These are phyloP conservation scores for Oryzias woworae DNA, from an alignment of 2,113 vertebrate species.

Conservation along the genomic window DNA sequence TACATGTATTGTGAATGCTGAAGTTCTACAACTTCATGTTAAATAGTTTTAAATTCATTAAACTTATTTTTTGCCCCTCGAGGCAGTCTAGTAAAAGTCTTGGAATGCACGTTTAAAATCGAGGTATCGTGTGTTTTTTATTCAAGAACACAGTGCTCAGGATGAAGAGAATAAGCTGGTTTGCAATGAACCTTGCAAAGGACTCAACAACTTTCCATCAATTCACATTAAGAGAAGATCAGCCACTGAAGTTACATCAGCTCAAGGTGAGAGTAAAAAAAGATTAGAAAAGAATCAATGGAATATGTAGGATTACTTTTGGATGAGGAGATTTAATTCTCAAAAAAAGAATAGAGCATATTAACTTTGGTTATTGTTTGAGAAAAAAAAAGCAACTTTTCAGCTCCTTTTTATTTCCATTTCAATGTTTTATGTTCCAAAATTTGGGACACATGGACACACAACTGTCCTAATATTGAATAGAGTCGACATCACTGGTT, in stretches of 20 bases:
- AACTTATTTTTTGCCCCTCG: not conserved
- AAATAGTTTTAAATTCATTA: too few relatives aligned
- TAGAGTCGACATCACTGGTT: not conserved
- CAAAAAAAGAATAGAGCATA: not conserved
- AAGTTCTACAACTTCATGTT: too few relatives aligned
- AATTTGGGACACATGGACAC: too few relatives aligned
- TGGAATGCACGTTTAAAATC: slow-evolving; percentile 13
- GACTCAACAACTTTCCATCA: slow-evolving; percentile 65
- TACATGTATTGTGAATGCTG: too few relatives aligned
- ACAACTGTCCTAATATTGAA: too few relatives aligned
- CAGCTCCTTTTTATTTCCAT: too few relatives aligned
- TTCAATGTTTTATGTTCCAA: too few relatives aligned
- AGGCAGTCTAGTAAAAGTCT: slow-evolving; percentile 16
- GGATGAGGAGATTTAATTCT: not conserved
- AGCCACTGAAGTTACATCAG: slow-evolving; percentile 57
- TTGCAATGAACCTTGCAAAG: slow-evolving; percentile 66
- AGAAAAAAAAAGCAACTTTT: not conserved
- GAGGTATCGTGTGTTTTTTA: slow-evolving; percentile 49
- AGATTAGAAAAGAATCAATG: slow-evolving; percentile 51
- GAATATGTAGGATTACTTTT: slow-evolving; percentile 13
- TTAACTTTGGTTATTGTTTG: not conserved
- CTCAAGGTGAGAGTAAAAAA: slow-evolving; percentile 51
- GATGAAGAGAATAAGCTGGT: slow-evolving; percentile 61
- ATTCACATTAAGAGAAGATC: slow-evolving; percentile 49
- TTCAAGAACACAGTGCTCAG: slow-evolving; percentile 50